phyloP scores from a whole-genome alignment of 2,113 vertebrate species.

The Oreochromis aureus region DNA sequence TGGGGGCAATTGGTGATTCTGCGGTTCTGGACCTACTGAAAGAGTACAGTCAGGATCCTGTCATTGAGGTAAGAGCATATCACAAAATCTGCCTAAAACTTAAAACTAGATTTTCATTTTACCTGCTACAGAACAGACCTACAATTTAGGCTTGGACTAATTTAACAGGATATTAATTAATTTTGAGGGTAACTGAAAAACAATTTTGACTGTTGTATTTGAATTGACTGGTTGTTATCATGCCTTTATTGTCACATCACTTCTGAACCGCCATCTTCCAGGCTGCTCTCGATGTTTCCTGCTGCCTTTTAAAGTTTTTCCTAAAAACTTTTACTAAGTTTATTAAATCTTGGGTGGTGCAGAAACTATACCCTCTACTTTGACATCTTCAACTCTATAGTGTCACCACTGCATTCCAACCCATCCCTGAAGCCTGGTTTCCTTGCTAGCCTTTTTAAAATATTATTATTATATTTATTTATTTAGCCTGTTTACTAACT shows the following conservation, averaged over 20 bases:
- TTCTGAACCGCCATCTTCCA: neutral
- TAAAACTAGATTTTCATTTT: neutral
- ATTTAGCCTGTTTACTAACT: neutral
- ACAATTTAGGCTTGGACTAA: neutral
- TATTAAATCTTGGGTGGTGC: neutral
- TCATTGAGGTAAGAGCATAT: constrained; percentile 64
- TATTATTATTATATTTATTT: neutral
- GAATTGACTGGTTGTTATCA: neutral
- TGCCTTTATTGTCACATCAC: neutral
- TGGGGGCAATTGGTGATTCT: constrained; percentile 87
- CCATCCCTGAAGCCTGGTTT: neutral
- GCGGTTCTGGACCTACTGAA: constrained; percentile 82
- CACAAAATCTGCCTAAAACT: neutral
- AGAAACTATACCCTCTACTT: neutral
- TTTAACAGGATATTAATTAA: neutral
- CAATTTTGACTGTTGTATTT: neutral
- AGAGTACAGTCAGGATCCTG: constrained; percentile 79
- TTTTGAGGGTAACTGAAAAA: neutral
- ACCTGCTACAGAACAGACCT: neutral
- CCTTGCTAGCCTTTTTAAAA: neutral
- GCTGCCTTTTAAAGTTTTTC: neutral
- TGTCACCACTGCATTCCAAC: neutral
- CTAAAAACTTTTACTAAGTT: neutral
- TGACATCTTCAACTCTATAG: neutral
- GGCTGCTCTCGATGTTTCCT: neutral